phyloP scores from a whole-genome alignment of 2,888 invertebrate genomes.

The Cantharis rufa region DNA sequence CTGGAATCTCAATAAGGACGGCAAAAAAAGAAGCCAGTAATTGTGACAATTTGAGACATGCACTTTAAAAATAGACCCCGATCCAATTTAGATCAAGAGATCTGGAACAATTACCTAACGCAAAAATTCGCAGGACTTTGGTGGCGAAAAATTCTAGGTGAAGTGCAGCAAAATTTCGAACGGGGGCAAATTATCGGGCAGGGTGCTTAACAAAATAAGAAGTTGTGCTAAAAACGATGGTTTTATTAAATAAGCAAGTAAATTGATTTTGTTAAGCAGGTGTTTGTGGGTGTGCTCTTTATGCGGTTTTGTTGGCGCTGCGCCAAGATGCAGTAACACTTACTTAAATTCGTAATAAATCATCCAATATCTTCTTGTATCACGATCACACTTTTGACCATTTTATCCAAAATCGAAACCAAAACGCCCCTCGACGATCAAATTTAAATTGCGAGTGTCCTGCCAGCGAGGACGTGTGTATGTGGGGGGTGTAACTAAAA shows the following conservation, averaged over 20 bases:
- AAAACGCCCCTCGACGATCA: neutral
- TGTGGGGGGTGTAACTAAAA: constrained; percentile 44
- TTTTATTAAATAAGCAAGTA: constrained; percentile 33
- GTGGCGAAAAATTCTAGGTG: neutral
- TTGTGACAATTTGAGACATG: constrained; percentile 1
- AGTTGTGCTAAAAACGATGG: neutral
- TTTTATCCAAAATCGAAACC: neutral
- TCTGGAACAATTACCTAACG: constrained; percentile 39
- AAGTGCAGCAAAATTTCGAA: neutral
- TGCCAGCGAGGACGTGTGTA: constrained; percentile 35
- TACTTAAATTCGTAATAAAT: constrained; percentile 46
- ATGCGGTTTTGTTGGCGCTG: constrained; percentile 43
- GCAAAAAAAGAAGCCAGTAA: neutral
- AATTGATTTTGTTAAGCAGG: constrained; percentile 49
- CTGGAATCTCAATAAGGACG: neutral
- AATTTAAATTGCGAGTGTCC: constrained; percentile 38
- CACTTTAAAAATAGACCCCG: constrained; percentile 41
- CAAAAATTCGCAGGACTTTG: constrained; percentile 21
- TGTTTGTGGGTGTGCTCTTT: constrained; percentile 53
- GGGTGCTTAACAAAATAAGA: neutral
- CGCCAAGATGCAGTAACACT: constrained; percentile 51
- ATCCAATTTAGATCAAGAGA: constrained; percentile 43
- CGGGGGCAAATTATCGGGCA: constrained; percentile 1
- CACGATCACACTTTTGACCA: constrained; percentile 31
- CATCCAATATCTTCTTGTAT: constrained; percentile 49